Conservation (phyloP, 2,113 vertebrate species). For the Noturus placidus region DNA sequence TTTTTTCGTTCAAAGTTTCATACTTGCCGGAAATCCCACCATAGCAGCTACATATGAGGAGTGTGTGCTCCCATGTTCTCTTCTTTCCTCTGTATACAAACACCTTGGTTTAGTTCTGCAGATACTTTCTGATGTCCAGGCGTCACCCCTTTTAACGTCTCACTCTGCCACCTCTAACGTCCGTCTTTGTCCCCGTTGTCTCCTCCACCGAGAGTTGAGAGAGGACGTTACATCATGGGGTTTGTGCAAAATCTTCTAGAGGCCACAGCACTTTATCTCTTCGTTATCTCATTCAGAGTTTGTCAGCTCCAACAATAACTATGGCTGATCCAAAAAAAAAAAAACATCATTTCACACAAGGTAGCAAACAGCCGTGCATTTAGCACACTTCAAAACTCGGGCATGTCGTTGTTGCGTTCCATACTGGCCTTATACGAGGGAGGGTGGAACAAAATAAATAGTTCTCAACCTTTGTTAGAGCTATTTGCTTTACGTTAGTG, state of each 20-base stretch:
- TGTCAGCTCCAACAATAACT: slow-evolving; percentile 65
- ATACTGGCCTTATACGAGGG: slow-evolving; percentile 80
- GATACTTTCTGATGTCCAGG: slow-evolving; percentile 74
- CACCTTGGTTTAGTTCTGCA: slow-evolving; percentile 77
- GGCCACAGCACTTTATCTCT: slow-evolving; percentile 61
- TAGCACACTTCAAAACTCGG: slow-evolving; percentile 50
- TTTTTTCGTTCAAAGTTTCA: slow-evolving; percentile 63
- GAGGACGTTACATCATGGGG: slow-evolving; percentile 58
- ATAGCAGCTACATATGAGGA: slow-evolving; percentile 91
- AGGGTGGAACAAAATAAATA: slow-evolving; percentile 86
- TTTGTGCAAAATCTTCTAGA: slow-evolving; percentile 75
- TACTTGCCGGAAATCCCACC: slow-evolving; percentile 84
- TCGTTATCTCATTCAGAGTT: slow-evolving; percentile 62
- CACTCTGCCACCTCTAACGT: slow-evolving; percentile 69
- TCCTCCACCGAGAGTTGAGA: slow-evolving; percentile 68
- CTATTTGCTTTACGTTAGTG: slow-evolving; percentile 79
- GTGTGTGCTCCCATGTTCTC: slow-evolving; percentile 72
- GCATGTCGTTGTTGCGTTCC: slow-evolving; percentile 64
- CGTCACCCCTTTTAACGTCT: slow-evolving; percentile 65
- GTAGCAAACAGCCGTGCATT: slow-evolving; percentile 45
- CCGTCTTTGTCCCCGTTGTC: slow-evolving; percentile 66
- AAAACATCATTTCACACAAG: slow-evolving; percentile 30
- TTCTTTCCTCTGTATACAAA: slow-evolving; percentile 74
- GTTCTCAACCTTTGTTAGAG: slow-evolving; percentile 77
- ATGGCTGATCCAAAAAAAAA: slow-evolving; percentile 42